Evolutionary conservation across 2,888 invertebrate species (phyloP), one percentile per base, ranked within the genome.

Genomic region (Eulithis testata): DNA sequence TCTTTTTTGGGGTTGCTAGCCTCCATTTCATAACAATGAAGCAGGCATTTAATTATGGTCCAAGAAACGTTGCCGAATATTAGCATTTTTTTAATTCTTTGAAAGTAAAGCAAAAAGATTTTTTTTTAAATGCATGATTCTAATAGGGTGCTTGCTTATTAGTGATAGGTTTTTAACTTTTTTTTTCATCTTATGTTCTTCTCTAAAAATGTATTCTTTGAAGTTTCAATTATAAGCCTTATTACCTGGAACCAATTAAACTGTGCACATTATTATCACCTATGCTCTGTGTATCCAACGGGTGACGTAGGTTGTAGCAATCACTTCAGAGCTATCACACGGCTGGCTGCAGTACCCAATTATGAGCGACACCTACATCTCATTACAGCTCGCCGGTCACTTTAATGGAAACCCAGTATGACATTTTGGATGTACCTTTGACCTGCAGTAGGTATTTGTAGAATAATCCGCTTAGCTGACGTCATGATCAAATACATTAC

Each of bases 1-100:
- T 80, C 85, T 82, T 85, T 80, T 76, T 70, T 65, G 62, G 83
- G 73, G 89, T 87, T 90, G 79, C 85, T 81, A 87, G 63, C 4
- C 12, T 21, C n/a, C 11, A 8, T 31, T 36, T 31, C 37, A 49
- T 57, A 53, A 59, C 68, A 54, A 55, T 36, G 9, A 47, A 44
- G 9, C 50, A 49, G 59, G 59, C 27, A 49, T 49, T 40, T 40
- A 40, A 40, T 40, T 40, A 8, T 40, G 40, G 2, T 40, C 8
- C 40, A 40, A 9, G 40, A 40, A 40, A 40, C 40, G 9, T 40
- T 40, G 3, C 37, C 40, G 31, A 31, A 31, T 52, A 27, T 51
- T 51, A 31, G 11, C 27, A 31, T 50, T 50, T 14, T 21, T 47
- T 47, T 8, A 9, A 14, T 31, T 40, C 9, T 1, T 40, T 40